Evolutionary conservation across 2,888 invertebrate genomes (phyloP), one percentile per base, ranked within the genome.

Genomic region (Erebia aethiops): DNA sequence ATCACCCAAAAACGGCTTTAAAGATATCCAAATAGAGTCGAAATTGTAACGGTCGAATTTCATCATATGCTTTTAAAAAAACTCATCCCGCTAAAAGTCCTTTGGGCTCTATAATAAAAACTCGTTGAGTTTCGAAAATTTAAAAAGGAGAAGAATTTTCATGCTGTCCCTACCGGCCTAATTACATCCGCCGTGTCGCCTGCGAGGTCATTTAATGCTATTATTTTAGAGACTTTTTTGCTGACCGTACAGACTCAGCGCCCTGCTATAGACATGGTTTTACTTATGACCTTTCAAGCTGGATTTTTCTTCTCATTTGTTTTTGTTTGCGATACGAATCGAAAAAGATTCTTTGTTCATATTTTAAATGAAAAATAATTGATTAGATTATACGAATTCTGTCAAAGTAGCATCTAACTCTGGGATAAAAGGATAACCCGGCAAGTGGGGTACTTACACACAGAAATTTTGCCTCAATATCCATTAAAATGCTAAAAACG

Each of bases 111-210:
- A 78, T 80, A 76, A 79, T 77, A 77, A 81, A 81, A 80, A 80
- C 81, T 78, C 76, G 76, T 70, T 72, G 56, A 51, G 57, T 70
- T 71, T 77, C 78, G 75, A 78, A 79, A 80, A 79, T 77, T 70
- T 74, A 80, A 83, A 83, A 80, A 78, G 66, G 71, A 71, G 72
- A 72, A 74, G 75, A 74, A 79, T 78, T 78, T 72, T 71, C 67
- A 71, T 75, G 70, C 74, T 76, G 74, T 76, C 78, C 67, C 72
- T 70, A 70, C 77, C 75, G 75, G 75, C 76, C 83, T 84, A 84
- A 84, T 84, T 84, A 83, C 82, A 78, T 80, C 82, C 80, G 80
- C 74, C 73, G 74, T 77, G 77, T 77, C 78, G 74, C 75, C 78
- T 77, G 74, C 77, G 71, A 77, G 78, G 79, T 79, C 80, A 79